These are phyloP conservation scores for Quadriops clusia DNA, from an alignment of 2,888 invertebrate genomes.

Conservation along the genomic window DNA sequence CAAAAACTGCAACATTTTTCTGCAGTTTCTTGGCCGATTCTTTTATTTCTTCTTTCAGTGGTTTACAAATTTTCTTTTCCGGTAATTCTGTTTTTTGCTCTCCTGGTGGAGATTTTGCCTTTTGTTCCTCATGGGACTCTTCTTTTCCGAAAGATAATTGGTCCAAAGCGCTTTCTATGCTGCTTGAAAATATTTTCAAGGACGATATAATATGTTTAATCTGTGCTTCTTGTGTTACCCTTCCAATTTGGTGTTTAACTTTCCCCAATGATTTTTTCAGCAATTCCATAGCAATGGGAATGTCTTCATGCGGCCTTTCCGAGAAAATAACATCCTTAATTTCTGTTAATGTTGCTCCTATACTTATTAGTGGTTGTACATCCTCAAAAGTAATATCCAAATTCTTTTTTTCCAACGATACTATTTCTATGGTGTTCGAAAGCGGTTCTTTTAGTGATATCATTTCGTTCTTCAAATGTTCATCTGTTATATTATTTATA, in stretches of 20 bases:
- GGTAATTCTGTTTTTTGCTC: too few species aligned
- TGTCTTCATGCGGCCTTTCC: slow-evolving; percentile 7
- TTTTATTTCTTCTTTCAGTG: too few species aligned
- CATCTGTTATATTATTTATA: slow-evolving; percentile 23
- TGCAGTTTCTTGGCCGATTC: too few species aligned
- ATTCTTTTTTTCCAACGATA: slow-evolving; percentile 11
- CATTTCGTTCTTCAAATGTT: slow-evolving; percentile 20
- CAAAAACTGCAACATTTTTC: too few species aligned
- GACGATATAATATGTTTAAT: slow-evolving; percentile 14
- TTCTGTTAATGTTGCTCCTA: slow-evolving; percentile 8
- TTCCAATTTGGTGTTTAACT: slow-evolving; percentile 6
- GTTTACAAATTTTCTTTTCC: too few species aligned
- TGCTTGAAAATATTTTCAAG: neutral
- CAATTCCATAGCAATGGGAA: slow-evolving; percentile 3
- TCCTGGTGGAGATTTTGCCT: too few species aligned
- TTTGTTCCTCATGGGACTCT: too few species aligned
- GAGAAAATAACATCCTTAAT: slow-evolving; percentile 8
- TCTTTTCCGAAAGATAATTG: too few species aligned
- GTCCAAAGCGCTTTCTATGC: neutral
- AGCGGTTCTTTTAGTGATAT: slow-evolving; percentile 23
- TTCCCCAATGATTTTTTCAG: neutral
- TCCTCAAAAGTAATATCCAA: slow-evolving; percentile 11
- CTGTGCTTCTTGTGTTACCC: slow-evolving; percentile 9
- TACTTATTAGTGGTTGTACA: slow-evolving; percentile 8
- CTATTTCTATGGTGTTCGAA: slow-evolving; percentile 28